A percentile compares a stretch with the other conserved stretches of the same genome.
Conservation (phyloP, 2,888 invertebrate species). For the Campoletis raptor region DNA sequence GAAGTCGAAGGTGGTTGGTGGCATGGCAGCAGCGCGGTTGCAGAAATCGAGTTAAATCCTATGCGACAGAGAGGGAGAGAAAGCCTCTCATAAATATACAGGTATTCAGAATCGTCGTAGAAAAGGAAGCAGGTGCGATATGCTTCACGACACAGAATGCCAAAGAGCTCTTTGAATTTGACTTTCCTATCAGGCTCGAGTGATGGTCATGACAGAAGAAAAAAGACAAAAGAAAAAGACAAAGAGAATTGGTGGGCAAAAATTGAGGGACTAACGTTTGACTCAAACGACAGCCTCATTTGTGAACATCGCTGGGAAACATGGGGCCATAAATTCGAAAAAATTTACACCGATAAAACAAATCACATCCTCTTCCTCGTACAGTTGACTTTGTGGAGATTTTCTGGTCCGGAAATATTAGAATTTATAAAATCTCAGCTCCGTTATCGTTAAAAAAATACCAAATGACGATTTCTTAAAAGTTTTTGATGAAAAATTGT, state of each 20-base stretch:
- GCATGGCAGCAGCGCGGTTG: neutral
- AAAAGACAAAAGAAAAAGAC: slow-evolving; percentile 18
- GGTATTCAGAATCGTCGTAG: neutral
- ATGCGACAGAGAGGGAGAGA: slow-evolving; percentile 7
- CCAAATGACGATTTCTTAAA: neutral
- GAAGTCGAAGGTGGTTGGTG: slow-evolving; percentile 27
- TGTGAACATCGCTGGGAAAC: slow-evolving; percentile 74
- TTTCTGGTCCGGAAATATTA: neutral
- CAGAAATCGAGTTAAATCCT: slow-evolving; percentile 36
- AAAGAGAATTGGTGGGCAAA: neutral
- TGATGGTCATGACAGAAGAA: slow-evolving; percentile 45
- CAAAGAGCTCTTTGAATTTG: slow-evolving; percentile 61
- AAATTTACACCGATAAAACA: neutral
- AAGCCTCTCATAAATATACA: slow-evolving; percentile 14
- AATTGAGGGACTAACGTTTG: slow-evolving; percentile 63
- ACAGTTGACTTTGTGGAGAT: neutral
- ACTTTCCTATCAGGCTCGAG: slow-evolving; percentile 68
- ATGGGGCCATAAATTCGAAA: neutral
- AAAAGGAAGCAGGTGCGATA: slow-evolving; percentile 57
- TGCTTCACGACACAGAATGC: slow-evolving; percentile 33
- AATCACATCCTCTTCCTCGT: neutral
- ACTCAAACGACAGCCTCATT: slow-evolving; percentile 76
- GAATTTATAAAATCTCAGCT: neutral
- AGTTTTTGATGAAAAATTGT: neutral
- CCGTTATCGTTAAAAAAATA: neutral